Conservation (phyloP, 2,888 invertebrate genomes). For the Galerucella nymphaeae region DNA sequence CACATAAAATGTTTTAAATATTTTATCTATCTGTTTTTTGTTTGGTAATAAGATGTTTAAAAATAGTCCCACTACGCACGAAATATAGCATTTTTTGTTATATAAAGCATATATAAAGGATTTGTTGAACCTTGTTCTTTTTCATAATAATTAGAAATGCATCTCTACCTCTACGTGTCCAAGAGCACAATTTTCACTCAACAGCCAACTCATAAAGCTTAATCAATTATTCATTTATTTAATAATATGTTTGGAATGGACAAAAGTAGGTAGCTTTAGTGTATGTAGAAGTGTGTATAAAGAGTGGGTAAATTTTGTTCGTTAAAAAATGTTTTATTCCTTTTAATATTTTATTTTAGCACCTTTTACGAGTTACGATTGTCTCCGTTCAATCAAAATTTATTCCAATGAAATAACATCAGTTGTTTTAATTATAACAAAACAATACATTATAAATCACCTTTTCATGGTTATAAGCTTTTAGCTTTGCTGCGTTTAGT, state of each 20-base stretch:
- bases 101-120: background rate
- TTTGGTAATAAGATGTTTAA: background rate
- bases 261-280: background rate
- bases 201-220: too few species aligned
- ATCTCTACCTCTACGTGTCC: background rate
- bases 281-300: too few species aligned
- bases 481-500: background rate
- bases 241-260: background rate
- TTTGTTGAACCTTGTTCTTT: background rate
- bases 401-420: background rate
- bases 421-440: background rate
- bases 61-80: too few species aligned
- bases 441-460: background rate
- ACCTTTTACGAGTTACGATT: too few species aligned
- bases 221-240: background rate
- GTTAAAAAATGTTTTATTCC: too few species aligned
- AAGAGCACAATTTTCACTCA: too few species aligned
- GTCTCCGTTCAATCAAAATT: background rate
- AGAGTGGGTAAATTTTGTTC: too few species aligned
- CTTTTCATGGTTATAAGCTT: too few species aligned
- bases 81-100: too few species aligned
- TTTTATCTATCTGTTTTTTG: background rate
- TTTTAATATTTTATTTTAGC: too few species aligned
- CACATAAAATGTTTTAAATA: background rate
- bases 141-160: background rate